Percentiles rank a stretch among this genome's conserved stretches.
phyloP scores from a whole-genome alignment of 2,113 vertebrate species.

The Ailurus styani region DNA sequence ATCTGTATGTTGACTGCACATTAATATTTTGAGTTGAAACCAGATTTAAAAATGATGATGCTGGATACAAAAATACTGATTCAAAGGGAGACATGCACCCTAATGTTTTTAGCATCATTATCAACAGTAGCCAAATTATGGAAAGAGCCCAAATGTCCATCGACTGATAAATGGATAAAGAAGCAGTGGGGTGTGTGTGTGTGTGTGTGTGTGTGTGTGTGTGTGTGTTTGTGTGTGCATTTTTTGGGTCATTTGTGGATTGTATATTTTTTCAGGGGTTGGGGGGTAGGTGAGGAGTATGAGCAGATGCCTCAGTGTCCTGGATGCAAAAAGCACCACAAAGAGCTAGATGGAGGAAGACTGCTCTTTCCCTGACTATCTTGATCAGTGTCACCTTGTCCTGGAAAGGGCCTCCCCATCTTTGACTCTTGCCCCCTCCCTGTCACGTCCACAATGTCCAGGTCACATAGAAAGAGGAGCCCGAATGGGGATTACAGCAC shows the following conservation, averaged over 20 bases:
- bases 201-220: no score
- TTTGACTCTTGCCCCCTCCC: not conserved
- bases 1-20: not conserved
- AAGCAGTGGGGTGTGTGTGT: not conserved
- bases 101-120: not conserved
- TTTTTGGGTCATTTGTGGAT: not conserved
- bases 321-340: not conserved
- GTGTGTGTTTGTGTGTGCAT: no score
- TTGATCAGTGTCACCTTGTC: not conserved
- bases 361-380: not conserved
- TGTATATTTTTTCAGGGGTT: not conserved
- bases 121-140: not conserved
- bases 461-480: constrained; percentile 38
- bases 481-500: constrained; percentile 70
- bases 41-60: not conserved
- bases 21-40: not conserved
- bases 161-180: not conserved
- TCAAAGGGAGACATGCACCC: not conserved
- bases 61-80: not conserved
- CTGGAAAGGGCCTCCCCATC: not conserved
- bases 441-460: not conserved
- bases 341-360: not conserved
- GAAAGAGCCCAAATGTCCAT: not conserved
- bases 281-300: not conserved
- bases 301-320: not conserved